phyloP scores from a whole-genome alignment of 1,140 invertebrate genomes.

The Cherax destructor region DNA sequence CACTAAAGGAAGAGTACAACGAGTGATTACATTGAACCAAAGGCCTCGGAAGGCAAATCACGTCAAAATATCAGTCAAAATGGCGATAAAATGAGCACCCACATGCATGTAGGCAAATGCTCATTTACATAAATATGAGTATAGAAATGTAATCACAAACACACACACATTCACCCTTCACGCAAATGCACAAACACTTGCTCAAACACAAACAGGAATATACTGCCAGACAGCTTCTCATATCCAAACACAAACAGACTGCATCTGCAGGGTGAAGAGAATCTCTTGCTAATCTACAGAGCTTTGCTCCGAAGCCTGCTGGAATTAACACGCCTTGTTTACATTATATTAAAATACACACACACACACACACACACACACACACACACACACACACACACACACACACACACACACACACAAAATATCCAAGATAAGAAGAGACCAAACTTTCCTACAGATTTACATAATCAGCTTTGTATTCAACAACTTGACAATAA shows the following conservation, averaged over 20 bases:
- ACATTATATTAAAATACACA: background rate
- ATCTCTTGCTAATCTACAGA: background rate
- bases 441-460: background rate
- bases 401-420: slow-evolving; percentile 1
- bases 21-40: too few relatives aligned
- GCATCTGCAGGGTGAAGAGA: background rate
- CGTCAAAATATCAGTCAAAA: too few relatives aligned
- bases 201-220: background rate
- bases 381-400: slow-evolving; percentile 29
- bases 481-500: background rate
- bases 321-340: background rate
- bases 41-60: too few relatives aligned
- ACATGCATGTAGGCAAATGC: too few relatives aligned
- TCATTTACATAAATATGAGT: too few relatives aligned
- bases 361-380: slow-evolving; percentile 34
- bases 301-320: background rate
- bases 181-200: background rate
- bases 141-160: too few relatives aligned
- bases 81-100: too few relatives aligned
- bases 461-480: background rate
- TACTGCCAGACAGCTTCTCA: background rate
- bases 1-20: too few relatives aligned
- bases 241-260: background rate
- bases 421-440: background rate
- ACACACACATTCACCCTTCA: background rate